phyloP scores from a whole-genome alignment of 2,113 vertebrate genomes.

The Archocentrus centrarchus region DNA sequence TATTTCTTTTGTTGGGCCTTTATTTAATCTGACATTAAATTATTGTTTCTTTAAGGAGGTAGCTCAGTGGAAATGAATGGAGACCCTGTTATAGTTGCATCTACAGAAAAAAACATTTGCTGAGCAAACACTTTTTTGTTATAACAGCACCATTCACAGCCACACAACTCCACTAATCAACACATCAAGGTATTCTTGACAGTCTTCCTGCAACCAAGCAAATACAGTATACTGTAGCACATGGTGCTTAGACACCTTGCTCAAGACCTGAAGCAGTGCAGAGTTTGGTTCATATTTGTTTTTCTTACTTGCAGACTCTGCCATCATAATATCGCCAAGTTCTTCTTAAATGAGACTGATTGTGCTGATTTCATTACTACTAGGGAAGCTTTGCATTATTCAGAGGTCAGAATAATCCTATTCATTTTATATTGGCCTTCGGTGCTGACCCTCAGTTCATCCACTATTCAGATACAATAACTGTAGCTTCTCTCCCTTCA shows the following conservation, averaged over 20 bases:
- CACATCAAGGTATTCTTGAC: background rate
- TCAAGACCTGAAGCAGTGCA: background rate
- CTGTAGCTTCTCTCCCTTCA: background rate
- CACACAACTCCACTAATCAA: background rate
- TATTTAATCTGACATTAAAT: background rate
- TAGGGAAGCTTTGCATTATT: background rate
- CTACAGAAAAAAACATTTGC: constrained; percentile 18
- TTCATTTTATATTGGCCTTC: background rate
- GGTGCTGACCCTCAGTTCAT: background rate
- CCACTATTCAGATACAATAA: background rate
- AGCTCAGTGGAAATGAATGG: constrained; percentile 28
- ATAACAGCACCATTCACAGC: background rate
- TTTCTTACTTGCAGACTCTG: background rate
- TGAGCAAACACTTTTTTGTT: constrained; percentile 23
- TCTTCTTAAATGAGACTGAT: background rate
- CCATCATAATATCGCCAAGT: background rate
- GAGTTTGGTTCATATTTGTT: background rate
- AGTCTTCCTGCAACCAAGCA: background rate
- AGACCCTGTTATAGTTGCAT: constrained; percentile 27
- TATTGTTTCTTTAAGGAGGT: background rate
- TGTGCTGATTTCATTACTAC: background rate
- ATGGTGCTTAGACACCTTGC: background rate
- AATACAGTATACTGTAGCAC: background rate
- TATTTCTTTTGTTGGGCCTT: background rate
- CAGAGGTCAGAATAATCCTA: background rate